A percentile compares a stretch with the other conserved stretches of the same genome.
phyloP scores from a whole-genome alignment of 2,797 vertebrate genomes.

The Chromis chromis region DNA sequence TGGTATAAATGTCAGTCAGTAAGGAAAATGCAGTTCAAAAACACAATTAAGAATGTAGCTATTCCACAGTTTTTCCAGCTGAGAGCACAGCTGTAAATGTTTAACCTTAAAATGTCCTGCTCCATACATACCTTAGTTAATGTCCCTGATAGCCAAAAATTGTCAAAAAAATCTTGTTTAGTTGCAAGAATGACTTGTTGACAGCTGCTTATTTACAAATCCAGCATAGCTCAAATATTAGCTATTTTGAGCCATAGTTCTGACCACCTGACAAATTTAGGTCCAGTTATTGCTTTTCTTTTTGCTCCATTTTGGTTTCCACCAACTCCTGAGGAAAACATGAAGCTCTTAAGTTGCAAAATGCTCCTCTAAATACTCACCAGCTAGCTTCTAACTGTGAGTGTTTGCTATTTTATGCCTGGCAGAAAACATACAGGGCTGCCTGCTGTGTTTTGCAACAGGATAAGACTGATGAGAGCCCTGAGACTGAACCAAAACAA shows the following conservation, averaged over 20 bases:
- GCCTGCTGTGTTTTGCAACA: background rate
- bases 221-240: background rate
- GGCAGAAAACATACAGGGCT: background rate
- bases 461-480: too few species aligned
- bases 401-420: background rate
- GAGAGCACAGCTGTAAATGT: background rate
- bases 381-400: too few species aligned
- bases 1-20: background rate
- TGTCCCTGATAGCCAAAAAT: too few species aligned
- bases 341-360: background rate
- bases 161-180: too few species aligned
- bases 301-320: slow-evolving; percentile 4
- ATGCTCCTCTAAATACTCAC: background rate
- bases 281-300: background rate
- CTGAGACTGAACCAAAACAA: background rate
- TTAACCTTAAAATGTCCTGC: too few species aligned
- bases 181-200: too few species aligned
- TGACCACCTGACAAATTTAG: background rate
- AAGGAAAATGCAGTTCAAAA: background rate
- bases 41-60: background rate
- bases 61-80: background rate
- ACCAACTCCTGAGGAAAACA: background rate
- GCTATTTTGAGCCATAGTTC: background rate
- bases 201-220: too few species aligned
- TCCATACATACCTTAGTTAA: too few species aligned